Percentiles rank a stretch among this genome's conserved stretches.
phyloP scores from a whole-genome alignment of 1,140 invertebrate genomes.

The Anthonomus grandis region DNA sequence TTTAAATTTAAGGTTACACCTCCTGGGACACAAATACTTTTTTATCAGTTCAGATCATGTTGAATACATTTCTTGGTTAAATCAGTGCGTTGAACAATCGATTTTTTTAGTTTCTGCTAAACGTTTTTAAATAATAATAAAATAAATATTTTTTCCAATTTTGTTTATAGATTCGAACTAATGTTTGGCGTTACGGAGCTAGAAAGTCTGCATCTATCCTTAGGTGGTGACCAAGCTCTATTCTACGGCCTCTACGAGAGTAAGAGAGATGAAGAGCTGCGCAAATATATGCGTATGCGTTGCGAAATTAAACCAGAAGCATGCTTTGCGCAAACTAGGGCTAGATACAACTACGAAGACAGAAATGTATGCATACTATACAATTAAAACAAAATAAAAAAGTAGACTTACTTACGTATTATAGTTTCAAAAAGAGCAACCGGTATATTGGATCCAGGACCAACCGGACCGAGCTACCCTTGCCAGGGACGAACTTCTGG shows the following conservation, averaged over 20 bases:
- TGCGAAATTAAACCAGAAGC: slow-evolving; percentile 62
- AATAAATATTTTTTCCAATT: too few relatives aligned
- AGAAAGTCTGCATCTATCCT: slow-evolving; percentile 80
- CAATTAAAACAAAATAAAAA: too few relatives aligned
- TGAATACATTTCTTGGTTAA: too few relatives aligned
- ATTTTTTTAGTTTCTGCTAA: neutral
- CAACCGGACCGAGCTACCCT: slow-evolving; percentile 48
- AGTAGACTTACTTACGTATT: too few relatives aligned
- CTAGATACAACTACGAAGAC: slow-evolving; percentile 58
- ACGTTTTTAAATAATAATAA: neutral
- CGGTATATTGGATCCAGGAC: slow-evolving; percentile 35
- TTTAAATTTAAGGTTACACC: too few relatives aligned
- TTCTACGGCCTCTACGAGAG: slow-evolving; percentile 75
- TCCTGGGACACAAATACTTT: too few relatives aligned
- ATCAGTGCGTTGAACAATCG: too few relatives aligned
- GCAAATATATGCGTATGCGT: slow-evolving; percentile 66
- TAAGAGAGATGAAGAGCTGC: slow-evolving; percentile 73
- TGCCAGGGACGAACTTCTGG: slow-evolving; percentile 74
- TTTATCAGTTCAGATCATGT: too few relatives aligned
- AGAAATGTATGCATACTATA: too few relatives aligned
- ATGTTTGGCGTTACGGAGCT: slow-evolving; percentile 85
- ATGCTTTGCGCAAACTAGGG: slow-evolving; percentile 61
- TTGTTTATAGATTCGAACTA: slow-evolving; percentile 69
- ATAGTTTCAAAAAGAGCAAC: slow-evolving; percentile 24
- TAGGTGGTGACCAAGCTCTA: slow-evolving; percentile 64